These are phyloP conservation scores for Philaethria dido DNA, from an alignment of 2,888 invertebrate genomes.

Conservation along the genomic window DNA sequence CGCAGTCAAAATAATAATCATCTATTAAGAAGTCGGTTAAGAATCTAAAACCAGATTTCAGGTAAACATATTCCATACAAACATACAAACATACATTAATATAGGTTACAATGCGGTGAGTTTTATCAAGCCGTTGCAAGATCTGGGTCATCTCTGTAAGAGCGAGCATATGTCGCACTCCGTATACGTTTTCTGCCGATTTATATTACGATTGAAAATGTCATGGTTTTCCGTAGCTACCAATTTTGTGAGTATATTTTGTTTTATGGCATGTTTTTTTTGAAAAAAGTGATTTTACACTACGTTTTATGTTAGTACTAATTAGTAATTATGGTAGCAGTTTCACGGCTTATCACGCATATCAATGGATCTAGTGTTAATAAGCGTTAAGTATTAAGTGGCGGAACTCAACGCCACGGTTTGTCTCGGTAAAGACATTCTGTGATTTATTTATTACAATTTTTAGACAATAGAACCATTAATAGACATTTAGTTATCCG, in stretches of 20 bases:
- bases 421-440: too few species aligned
- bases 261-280: neutral
- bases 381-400: too few species aligned
- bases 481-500: too few species aligned
- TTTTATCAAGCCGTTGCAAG: constrained; percentile 23
- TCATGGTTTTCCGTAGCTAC: neutral
- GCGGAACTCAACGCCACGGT: too few species aligned
- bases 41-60: neutral
- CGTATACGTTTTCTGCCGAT: constrained; percentile 3
- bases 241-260: neutral
- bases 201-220: constrained; percentile 15
- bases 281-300: neutral
- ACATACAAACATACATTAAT: neutral
- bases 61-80: constrained; percentile 5
- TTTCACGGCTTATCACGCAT: too few species aligned
- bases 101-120: constrained; percentile 17
- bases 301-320: neutral
- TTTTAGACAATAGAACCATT: too few species aligned
- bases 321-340: too few species aligned
- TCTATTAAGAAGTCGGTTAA: too few species aligned
- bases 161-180: constrained; percentile 10
- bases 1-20: too few species aligned
- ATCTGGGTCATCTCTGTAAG: constrained; percentile 22
- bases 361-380: too few species aligned
- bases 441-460: too few species aligned